Conservation (phyloP, 1,140 invertebrate genomes). For the Sinonovacula constricta region DNA sequence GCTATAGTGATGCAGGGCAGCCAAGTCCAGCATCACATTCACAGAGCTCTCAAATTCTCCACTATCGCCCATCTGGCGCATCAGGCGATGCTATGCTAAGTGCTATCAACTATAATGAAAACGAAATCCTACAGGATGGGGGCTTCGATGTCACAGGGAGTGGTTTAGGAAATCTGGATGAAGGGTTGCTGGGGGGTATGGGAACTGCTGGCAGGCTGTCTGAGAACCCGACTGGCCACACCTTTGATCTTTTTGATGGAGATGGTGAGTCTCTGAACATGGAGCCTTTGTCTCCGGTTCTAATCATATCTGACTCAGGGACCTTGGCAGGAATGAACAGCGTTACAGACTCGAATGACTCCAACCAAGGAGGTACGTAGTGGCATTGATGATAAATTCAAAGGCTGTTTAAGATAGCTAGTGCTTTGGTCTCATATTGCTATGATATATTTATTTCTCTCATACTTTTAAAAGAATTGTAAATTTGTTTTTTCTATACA, state of each 20-base stretch:
- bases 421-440: too few relatives aligned
- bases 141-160: slow-evolving; percentile 74
- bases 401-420: too few relatives aligned
- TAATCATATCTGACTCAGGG: not conserved
- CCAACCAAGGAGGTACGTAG: slow-evolving; percentile 29
- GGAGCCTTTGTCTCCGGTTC: slow-evolving; percentile 82
- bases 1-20: slow-evolving; percentile 71
- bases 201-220: slow-evolving; percentile 60
- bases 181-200: slow-evolving; percentile 73
- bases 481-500: too few relatives aligned
- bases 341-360: slow-evolving; percentile 49
- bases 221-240: slow-evolving; percentile 62
- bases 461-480: too few relatives aligned
- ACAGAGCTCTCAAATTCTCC: slow-evolving; percentile 58
- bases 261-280: slow-evolving; percentile 80
- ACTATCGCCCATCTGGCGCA: slow-evolving; percentile 63
- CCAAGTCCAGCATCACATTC: slow-evolving; percentile 66
- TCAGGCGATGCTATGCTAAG: slow-evolving; percentile 78
- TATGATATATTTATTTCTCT: too few relatives aligned
- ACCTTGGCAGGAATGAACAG: not conserved
- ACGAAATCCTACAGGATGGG: slow-evolving; percentile 76
- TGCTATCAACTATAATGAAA: slow-evolving; percentile 77
- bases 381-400: not conserved
- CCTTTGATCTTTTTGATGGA: slow-evolving; percentile 86
- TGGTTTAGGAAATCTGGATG: slow-evolving; percentile 74